phyloP scores from a whole-genome alignment of 2,113 vertebrate genomes.

The Ciconia stormi region DNA sequence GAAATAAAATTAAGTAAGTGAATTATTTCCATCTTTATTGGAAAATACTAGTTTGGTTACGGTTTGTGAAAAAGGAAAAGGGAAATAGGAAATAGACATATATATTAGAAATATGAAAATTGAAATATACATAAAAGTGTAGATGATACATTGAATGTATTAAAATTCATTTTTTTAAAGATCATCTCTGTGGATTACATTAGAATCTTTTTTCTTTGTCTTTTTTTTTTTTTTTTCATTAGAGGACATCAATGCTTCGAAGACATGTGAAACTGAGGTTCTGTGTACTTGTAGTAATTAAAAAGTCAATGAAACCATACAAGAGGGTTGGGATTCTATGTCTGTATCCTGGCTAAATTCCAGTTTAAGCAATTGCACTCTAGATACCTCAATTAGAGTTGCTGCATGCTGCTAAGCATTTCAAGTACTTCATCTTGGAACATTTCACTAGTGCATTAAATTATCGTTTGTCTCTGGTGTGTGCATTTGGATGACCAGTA shows the following conservation, averaged over 20 bases:
- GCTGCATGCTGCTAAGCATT: not conserved
- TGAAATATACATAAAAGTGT: not conserved
- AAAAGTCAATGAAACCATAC: not conserved
- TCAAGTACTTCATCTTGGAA: not conserved
- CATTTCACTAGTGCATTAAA: not conserved
- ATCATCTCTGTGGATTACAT: fast-evolving
- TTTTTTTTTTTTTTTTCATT: not conserved
- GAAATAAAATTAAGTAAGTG: not conserved
- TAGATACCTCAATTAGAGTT: not conserved
- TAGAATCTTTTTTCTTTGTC: no score
- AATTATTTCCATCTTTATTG: not conserved
- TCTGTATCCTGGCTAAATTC: not conserved
- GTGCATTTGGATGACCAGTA: not conserved
- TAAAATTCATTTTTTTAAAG: not conserved
- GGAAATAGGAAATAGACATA: not conserved
- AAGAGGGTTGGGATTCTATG: not conserved
- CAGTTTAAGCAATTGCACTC: not conserved
- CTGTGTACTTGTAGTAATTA: not conserved
- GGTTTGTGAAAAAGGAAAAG: not conserved
- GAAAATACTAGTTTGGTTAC: not conserved
- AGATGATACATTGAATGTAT: not conserved
- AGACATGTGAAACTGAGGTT: not conserved
- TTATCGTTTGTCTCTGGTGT: not conserved
- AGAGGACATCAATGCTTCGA: not conserved
- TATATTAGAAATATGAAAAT: not conserved